Evolutionary conservation across 2,113 vertebrate species (phyloP).

Genomic region (Daphoenositta chrysoptera): DNA sequence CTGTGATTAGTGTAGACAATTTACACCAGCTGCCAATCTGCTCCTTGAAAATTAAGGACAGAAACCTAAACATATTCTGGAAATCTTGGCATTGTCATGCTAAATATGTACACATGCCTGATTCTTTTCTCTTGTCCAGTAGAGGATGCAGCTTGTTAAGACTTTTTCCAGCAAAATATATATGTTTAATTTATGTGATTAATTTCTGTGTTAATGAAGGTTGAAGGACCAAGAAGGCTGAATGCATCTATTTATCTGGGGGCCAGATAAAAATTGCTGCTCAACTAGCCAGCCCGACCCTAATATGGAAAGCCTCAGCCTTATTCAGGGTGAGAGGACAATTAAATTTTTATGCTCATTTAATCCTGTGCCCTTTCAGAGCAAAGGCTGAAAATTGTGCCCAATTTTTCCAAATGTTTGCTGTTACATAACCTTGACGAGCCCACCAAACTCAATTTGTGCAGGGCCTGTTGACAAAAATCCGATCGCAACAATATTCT

Average conservation of each 20-base stretch:
- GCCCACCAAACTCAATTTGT: constrained; percentile 44
- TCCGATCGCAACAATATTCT: background rate
- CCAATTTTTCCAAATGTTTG: constrained; percentile 45
- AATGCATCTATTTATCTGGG: constrained; percentile 64
- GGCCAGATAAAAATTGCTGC: constrained; percentile 56
- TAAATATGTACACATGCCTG: constrained; percentile 59
- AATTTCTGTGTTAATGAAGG: constrained; percentile 64
- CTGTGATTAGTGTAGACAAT: background rate
- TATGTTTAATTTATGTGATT: constrained; percentile 69
- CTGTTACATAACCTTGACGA: constrained; percentile 30
- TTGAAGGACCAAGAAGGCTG: constrained; percentile 53
- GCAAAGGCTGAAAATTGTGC: constrained; percentile 34
- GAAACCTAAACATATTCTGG: constrained; percentile 39
- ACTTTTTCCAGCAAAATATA: constrained; percentile 42
- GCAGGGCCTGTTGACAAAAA: background rate
- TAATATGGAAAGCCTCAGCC: constrained; percentile 35
- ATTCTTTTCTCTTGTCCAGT: constrained; percentile 48
- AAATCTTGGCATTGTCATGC: constrained; percentile 53
- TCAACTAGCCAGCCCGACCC: constrained; percentile 44
- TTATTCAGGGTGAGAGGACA: constrained; percentile 43
- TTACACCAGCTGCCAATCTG: constrained; percentile 9
- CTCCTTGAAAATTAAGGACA: constrained; percentile 42
- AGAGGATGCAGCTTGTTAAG: constrained; percentile 59
- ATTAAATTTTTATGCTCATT: constrained; percentile 68
- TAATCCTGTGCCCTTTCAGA: constrained; percentile 44